Conservation (phyloP, 1,140 invertebrate genomes). For the Latrodectus geometricus region DNA sequence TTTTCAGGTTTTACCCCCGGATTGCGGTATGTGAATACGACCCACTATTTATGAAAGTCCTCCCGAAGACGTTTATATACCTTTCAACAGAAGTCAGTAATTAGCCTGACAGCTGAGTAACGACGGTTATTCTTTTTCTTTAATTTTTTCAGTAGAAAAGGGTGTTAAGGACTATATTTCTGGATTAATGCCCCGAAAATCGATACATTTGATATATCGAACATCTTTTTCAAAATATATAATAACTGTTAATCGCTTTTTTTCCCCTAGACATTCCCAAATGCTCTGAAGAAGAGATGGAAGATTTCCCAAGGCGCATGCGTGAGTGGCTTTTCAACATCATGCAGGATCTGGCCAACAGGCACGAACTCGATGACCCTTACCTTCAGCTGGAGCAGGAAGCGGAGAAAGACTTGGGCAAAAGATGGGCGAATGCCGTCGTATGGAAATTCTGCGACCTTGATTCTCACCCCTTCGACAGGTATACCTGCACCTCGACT, state of each 20-base stretch:
- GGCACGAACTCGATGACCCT: conserved; percentile 32
- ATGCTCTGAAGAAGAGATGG: conserved; percentile 86
- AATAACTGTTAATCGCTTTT: background rate
- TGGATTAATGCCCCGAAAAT: too few relatives aligned
- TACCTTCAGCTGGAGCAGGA: conserved; percentile 57
- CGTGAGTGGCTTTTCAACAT: conserved; percentile 97
- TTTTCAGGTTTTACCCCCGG: too few relatives aligned
- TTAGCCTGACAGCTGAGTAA: too few relatives aligned
- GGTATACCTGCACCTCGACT: conserved; percentile 68
- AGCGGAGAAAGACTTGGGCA: conserved; percentile 60
- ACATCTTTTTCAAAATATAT: background rate
- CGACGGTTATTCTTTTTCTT: too few relatives aligned
- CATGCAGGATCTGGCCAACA: conserved; percentile 72
- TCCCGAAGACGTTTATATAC: too few relatives aligned
- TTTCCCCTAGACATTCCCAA: conserved; percentile 70
- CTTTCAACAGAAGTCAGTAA: too few relatives aligned
- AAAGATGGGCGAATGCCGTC: conserved; percentile 89
- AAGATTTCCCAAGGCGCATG: conserved; percentile 94
- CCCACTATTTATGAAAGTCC: too few relatives aligned
- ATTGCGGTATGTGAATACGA: too few relatives aligned
- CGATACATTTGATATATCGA: too few relatives aligned
- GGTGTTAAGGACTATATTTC: too few relatives aligned
- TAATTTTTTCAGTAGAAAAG: too few relatives aligned
- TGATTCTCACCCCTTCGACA: conserved; percentile 87
- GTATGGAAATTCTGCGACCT: conserved; percentile 98